These are phyloP conservation scores for Actinopyga echinites DNA, from an alignment of 53 echinoderm and acorn worm species.

Conservation along the genomic window DNA sequence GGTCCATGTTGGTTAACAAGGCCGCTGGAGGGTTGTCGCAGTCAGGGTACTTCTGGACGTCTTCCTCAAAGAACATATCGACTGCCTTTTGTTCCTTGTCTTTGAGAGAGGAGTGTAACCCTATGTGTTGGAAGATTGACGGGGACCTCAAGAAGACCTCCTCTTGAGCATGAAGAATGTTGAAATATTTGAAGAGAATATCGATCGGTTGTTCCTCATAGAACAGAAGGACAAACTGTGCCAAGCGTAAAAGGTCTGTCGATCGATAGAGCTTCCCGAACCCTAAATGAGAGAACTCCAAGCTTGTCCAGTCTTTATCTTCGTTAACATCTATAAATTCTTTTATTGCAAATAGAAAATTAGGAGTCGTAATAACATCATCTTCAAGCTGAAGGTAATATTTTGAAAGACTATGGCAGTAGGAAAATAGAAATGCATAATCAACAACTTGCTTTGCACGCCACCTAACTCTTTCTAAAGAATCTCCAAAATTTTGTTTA, in stretches of 20 bases:
- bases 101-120: constrained; percentile 71
- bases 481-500: constrained; percentile 81
- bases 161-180: constrained; percentile 69
- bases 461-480: constrained; percentile 73
- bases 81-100: constrained; percentile 69
- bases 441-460: constrained; percentile 89
- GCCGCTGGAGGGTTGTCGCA: constrained; percentile 82
- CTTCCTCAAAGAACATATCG: constrained; percentile 80
- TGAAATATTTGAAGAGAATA: constrained; percentile 76
- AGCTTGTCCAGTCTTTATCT: constrained; percentile 63
- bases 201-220: constrained; percentile 91
- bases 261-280: constrained; percentile 87
- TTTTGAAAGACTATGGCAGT: constrained; percentile 70
- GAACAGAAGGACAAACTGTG: constrained; percentile 84
- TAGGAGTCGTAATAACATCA: constrained; percentile 76
- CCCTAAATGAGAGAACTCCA: constrained; percentile 88
- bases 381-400: constrained; percentile 95
- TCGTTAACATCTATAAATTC: constrained; percentile 68
- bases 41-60: constrained; percentile 47
- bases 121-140: constrained; percentile 90
- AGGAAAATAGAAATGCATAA: constrained; percentile 80
- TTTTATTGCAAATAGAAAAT: constrained; percentile 68
- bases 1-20: constrained; percentile 79
- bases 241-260: constrained; percentile 62
- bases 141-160: constrained; percentile 69